Conservation (phyloP, 2,888 invertebrate species). For the Phorcus lineatus region DNA sequence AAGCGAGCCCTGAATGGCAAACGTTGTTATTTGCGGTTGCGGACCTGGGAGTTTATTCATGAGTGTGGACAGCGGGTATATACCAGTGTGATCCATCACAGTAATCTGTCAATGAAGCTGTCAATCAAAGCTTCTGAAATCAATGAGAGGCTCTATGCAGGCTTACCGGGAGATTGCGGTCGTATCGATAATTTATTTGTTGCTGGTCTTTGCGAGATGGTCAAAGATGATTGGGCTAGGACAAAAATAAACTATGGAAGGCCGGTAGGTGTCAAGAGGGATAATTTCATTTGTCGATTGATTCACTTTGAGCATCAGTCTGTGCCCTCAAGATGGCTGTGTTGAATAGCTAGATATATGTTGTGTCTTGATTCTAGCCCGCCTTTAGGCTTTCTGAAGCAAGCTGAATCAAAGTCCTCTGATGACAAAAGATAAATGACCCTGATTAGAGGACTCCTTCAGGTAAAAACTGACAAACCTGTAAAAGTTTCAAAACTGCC, state of each 20-base stretch:
- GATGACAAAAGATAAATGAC: constrained; percentile 1
- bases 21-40: too few relatives aligned
- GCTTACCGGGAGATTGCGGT: neutral
- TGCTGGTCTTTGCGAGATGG: neutral
- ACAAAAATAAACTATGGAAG: neutral
- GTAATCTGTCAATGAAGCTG: neutral
- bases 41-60: too few relatives aligned
- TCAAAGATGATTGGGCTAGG: neutral
- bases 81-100: too few relatives aligned
- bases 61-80: too few relatives aligned
- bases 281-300: constrained; percentile 1
- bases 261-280: constrained; percentile 1
- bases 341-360: neutral
- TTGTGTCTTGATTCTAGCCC: neutral
- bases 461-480: neutral
- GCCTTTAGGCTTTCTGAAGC: neutral
- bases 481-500: neutral
- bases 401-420: neutral
- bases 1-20: too few relatives aligned
- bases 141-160: neutral
- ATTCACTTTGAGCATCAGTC: neutral
- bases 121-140: neutral
- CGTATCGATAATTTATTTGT: neutral
- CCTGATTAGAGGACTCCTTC: neutral
- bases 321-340: neutral